Base-by-base conservation (phyloP, 2,888 invertebrate genomes). In the Synanthedon tipuliformis region DNA sequence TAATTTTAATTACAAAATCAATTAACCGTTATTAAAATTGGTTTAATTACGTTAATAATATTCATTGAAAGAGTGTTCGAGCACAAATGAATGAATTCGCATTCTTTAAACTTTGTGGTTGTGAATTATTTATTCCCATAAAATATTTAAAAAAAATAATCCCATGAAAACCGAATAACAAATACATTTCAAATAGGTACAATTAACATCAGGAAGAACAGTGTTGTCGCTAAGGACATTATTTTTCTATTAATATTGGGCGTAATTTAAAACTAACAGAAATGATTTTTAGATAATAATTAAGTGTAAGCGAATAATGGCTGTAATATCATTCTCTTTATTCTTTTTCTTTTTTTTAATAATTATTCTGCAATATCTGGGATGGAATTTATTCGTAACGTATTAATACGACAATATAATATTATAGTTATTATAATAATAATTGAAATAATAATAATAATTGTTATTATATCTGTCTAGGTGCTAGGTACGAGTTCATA, bases 351-450 rank as follows among this genome's bases (percentile, higher is more conserved):
- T 23, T 4, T 23, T 23, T 23, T 50, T 40, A 52, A 55, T 54
- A 51, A 62, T 70, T 62, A 64, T 78, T 81, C 75, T 77, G 75
- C 73, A 69, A 74, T 81, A 78, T 83, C 84, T 82, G 83, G 78
- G 82, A 82, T 81, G 75, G 79, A 81, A 76, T 70, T 63, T 61
- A 59, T 67, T 69, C 68, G 73, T 66, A 70, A 73, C 66, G 71
- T 76, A 78, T 81, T 82, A 81, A 75, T 71, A 71, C 75, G 83
- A 83, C 82, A 85, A 84, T 84, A 83, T 81, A 65, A 70, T 77
- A 79, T 73, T 72, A 27, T 12, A 65, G 62, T 67, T 75, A 73
- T 65, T 68, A 62, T 70, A 63, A n/a, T n/a, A 71, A 69, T 27
- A n/a, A 50, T 68, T 68, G 12, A 73, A 72, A 71, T 71, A 69